phyloP scores from a whole-genome alignment of 2,113 vertebrate genomes.

The Hippocampus comes region DNA sequence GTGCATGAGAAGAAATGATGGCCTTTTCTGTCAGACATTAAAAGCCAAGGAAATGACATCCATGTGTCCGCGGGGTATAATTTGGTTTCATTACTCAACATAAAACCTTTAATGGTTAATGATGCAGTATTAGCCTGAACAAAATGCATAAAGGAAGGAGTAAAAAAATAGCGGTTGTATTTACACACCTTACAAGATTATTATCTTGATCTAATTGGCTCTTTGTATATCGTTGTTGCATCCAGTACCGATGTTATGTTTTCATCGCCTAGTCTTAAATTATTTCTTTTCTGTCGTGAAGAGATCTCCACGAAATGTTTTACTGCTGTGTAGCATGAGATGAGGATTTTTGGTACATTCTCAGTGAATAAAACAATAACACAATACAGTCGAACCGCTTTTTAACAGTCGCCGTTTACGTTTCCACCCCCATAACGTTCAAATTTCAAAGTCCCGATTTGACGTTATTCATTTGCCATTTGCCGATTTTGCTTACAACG shows the following conservation, averaged over 20 bases:
- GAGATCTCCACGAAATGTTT: too few relatives aligned
- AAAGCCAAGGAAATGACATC: constrained; percentile 46
- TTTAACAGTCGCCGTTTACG: too few relatives aligned
- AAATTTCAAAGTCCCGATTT: too few relatives aligned
- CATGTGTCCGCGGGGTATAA: constrained; percentile 34
- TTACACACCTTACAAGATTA: constrained; percentile 10
- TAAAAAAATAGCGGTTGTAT: neutral
- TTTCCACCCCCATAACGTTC: too few relatives aligned
- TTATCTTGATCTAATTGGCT: constrained; percentile 30
- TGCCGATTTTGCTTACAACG: too few relatives aligned
- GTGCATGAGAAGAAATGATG: constrained; percentile 30
- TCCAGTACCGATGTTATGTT: neutral
- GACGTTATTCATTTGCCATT: too few relatives aligned
- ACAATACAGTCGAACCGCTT: too few relatives aligned
- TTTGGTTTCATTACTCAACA: constrained; percentile 45
- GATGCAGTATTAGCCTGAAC: constrained; percentile 43
- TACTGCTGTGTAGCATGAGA: too few relatives aligned
- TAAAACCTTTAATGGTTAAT: constrained; percentile 55
- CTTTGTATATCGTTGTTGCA: constrained; percentile 7
- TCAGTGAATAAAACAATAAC: too few relatives aligned
- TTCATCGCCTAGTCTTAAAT: neutral
- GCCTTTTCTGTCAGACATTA: constrained; percentile 46
- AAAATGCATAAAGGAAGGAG: constrained; percentile 24
- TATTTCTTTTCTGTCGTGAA: too few relatives aligned
- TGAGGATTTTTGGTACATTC: too few relatives aligned